Evolutionary conservation across 2,888 invertebrate genomes (phyloP).

Genomic region (Chloroclysta siterata): DNA sequence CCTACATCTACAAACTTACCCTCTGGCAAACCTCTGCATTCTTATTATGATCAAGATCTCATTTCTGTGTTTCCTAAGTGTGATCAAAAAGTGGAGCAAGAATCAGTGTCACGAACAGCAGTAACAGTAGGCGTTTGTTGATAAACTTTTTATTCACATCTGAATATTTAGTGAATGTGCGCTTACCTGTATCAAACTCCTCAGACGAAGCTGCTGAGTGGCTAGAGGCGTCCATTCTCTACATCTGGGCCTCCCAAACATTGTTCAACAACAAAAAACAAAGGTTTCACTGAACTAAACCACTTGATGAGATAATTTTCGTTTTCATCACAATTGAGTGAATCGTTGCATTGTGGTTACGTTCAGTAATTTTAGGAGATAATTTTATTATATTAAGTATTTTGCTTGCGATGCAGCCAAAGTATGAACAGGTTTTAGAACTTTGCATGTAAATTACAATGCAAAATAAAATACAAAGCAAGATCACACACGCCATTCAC

Average conservation of each 20-base stretch:
- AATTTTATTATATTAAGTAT: too few species aligned
- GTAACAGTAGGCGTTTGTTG: slow-evolving; percentile 62
- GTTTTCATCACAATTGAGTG: not conserved
- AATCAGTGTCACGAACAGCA: not conserved
- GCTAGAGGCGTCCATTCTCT: slow-evolving; percentile 92
- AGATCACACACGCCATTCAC: too few species aligned
- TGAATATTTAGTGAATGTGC: not conserved
- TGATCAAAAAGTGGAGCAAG: not conserved
- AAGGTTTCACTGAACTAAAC: slow-evolving; percentile 26
- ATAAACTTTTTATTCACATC: slow-evolving; percentile 46
- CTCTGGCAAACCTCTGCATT: too few species aligned
- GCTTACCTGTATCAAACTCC: slow-evolving; percentile 90
- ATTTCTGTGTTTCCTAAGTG: too few species aligned
- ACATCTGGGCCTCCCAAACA: slow-evolving; percentile 88
- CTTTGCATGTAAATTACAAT: too few species aligned
- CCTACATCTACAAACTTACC: too few species aligned
- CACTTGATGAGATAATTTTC: not conserved
- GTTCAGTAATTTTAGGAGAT: not conserved
- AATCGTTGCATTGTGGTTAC: not conserved
- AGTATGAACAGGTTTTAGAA: too few species aligned
- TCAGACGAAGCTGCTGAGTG: slow-evolving; percentile 92
- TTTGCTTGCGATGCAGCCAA: too few species aligned
- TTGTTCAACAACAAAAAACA: slow-evolving; percentile 55
- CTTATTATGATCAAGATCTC: too few species aligned
- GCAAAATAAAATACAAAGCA: too few species aligned